Percentiles rank a stretch among this genome's conserved stretches.
phyloP scores from a whole-genome alignment of 2,113 vertebrate species.

The Pollachius pollachius region DNA sequence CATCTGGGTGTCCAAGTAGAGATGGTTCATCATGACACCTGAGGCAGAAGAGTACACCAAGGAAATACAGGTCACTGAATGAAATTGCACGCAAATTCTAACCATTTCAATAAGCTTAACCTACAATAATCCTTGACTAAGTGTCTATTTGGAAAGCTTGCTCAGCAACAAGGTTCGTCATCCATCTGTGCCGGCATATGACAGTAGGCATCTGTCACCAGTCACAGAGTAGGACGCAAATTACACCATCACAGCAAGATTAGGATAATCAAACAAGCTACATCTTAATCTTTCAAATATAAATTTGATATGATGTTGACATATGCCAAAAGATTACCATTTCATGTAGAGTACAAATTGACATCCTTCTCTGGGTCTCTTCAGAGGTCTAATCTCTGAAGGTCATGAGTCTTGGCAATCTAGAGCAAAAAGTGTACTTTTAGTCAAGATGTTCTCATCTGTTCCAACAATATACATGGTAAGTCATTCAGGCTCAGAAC shows the following conservation, averaged over 20 bases:
- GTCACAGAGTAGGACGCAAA: slow-evolving; percentile 58
- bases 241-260: slow-evolving; percentile 63
- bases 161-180: slow-evolving; percentile 54
- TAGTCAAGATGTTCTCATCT: not conserved
- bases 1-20: no score
- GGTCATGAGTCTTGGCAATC: not conserved
- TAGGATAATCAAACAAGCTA: no score
- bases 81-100: no score
- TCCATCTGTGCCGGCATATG: slow-evolving; percentile 35
- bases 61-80: no score
- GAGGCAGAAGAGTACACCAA: no score
- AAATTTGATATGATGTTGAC: not conserved
- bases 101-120: no score
- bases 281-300: no score
- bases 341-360: not conserved
- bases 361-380: not conserved
- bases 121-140: no score
- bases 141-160: not conserved
- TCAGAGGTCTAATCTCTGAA: no score
- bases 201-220: slow-evolving; percentile 62
- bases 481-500: not conserved
- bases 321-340: not conserved
- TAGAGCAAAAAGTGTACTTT: not conserved
- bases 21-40: no score
- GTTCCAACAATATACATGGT: not conserved